Conservation (phyloP, 2,113 vertebrate species). For the Notechis scutatus region DNA sequence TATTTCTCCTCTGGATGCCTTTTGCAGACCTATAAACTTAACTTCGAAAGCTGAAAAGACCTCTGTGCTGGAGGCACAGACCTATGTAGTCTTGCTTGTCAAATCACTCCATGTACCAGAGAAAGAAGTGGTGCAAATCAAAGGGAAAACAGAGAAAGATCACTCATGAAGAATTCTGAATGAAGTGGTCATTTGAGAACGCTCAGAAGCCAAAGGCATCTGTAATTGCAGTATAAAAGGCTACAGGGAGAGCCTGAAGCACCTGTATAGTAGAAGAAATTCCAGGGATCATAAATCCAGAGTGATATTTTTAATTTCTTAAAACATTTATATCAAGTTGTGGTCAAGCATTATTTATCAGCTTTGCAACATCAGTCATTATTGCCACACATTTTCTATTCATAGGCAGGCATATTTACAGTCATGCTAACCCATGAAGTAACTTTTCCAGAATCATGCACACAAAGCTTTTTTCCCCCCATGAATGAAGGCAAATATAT, state of each 20-base stretch:
- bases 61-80: neutral
- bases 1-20: neutral
- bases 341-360: neutral
- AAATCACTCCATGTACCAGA: constrained; percentile 1
- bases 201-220: neutral
- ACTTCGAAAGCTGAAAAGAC: constrained; percentile 8
- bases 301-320: neutral
- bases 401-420: neutral
- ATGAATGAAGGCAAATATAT: neutral
- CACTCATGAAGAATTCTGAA: neutral
- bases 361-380: neutral
- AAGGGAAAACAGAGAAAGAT: neutral
- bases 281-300: neutral
- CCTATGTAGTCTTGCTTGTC: constrained; percentile 17
- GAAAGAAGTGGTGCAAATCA: constrained; percentile 3
- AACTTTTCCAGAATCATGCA: neutral
- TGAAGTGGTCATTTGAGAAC: neutral
- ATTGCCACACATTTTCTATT: neutral
- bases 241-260: neutral
- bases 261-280: neutral
- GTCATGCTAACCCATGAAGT: neutral
- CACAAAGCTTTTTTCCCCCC: neutral
- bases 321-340: neutral
- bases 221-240: neutral
- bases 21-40: neutral